Evolutionary conservation across 2,113 vertebrate genomes (phyloP).

Genomic region (Neomonachus schauinslandi): DNA sequence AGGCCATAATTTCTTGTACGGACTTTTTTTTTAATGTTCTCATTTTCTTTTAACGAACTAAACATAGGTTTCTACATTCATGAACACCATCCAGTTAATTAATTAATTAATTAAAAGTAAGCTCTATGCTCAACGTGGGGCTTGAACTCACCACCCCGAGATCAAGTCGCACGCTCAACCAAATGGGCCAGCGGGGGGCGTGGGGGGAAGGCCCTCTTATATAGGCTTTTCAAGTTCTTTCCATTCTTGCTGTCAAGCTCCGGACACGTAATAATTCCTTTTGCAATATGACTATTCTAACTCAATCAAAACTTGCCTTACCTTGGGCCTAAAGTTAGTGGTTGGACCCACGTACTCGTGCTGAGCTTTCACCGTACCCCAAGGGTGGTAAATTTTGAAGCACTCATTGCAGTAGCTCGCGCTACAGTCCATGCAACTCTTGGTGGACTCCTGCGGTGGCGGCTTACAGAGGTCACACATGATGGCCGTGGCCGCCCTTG

Average conservation of each 20-base stretch:
- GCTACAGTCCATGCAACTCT: slow-evolving; percentile 99
- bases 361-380: slow-evolving; percentile 96
- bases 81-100: neutral
- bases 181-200: neutral
- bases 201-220: neutral
- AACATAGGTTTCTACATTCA: neutral
- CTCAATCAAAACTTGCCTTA: slow-evolving; percentile 63
- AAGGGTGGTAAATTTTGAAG: slow-evolving; percentile 97
- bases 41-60: neutral
- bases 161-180: neutral
- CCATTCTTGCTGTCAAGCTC: neutral
- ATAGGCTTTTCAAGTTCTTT: neutral
- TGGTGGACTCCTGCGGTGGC: slow-evolving; percentile 96
- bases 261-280: neutral
- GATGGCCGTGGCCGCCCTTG: slow-evolving; percentile 94
- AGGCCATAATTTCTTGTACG: neutral
- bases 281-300: neutral
- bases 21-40: neutral
- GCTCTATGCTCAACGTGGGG: neutral
- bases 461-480: slow-evolving; percentile 98
- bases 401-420: slow-evolving; percentile 98
- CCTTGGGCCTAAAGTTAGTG: slow-evolving; percentile 97
- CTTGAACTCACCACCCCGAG: neutral
- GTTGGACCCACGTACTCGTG: slow-evolving; percentile 98
- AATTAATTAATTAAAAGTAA: neutral